Evolutionary conservation across 2,888 invertebrate genomes (phyloP).

Genomic region (Congeria kusceri): DNA sequence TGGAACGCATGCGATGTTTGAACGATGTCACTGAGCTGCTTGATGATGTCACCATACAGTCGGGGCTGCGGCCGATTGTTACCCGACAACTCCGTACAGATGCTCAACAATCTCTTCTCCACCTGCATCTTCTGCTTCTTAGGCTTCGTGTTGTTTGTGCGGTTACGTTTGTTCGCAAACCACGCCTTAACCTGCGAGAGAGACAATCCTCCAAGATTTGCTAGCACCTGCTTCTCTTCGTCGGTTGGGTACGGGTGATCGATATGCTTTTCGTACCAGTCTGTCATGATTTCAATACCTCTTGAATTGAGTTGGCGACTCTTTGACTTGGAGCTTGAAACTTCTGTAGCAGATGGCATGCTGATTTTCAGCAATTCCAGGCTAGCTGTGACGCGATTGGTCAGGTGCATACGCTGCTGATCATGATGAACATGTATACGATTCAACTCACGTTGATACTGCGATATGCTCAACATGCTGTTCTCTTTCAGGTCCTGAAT

Average conservation of each 20-base stretch:
- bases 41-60: slow-evolving; percentile 74
- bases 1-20: slow-evolving; percentile 70
- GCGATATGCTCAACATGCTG: slow-evolving; percentile 52
- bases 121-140: slow-evolving; percentile 77
- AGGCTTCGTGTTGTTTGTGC: slow-evolving; percentile 81
- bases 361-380: slow-evolving; percentile 76
- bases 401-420: slow-evolving; percentile 76
- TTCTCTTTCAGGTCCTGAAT: slow-evolving; percentile 65
- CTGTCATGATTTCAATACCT: slow-evolving; percentile 76
- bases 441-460: slow-evolving; percentile 63
- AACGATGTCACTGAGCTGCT: slow-evolving; percentile 74
- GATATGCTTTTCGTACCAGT: slow-evolving; percentile 79
- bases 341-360: slow-evolving; percentile 58
- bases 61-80: slow-evolving; percentile 42
- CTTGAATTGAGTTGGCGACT: slow-evolving; percentile 72
- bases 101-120: slow-evolving; percentile 70
- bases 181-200: slow-evolving; percentile 81
- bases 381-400: slow-evolving; percentile 74
- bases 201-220: slow-evolving; percentile 74
- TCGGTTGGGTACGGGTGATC: slow-evolving; percentile 81
- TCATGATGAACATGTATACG: slow-evolving; percentile 73
- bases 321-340: slow-evolving; percentile 62
- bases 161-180: slow-evolving; percentile 83
- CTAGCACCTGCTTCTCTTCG: slow-evolving; percentile 77
- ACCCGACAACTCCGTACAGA: slow-evolving; percentile 68